phyloP scores from a whole-genome alignment of 2,797 vertebrate species.

The Notoglanidium macrostoma region DNA sequence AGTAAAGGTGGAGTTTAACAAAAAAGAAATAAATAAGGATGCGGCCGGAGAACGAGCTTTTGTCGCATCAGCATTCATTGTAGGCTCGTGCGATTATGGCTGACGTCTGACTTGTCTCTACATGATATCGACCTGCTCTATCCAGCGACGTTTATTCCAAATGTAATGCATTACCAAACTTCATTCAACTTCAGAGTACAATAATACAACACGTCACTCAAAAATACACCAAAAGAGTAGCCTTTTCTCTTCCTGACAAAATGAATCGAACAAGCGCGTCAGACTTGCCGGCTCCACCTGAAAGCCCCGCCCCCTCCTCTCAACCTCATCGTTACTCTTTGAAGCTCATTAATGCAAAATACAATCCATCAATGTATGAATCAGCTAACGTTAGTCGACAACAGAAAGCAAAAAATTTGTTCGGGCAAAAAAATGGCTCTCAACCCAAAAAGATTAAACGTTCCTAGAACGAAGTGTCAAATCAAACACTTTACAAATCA shows the following conservation, averaged over 20 bases:
- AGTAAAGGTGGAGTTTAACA: background rate
- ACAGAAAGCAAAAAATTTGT: background rate
- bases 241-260: background rate
- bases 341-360: background rate
- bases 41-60: background rate
- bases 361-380: background rate
- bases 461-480: too few species aligned
- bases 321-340: background rate
- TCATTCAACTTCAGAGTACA: background rate
- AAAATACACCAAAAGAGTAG: background rate
- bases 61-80: too few species aligned
- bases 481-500: too few species aligned
- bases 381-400: background rate
- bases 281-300: background rate
- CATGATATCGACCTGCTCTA: background rate
- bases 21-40: background rate
- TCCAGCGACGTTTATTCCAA: background rate
- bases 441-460: too few species aligned
- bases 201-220: background rate
- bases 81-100: background rate
- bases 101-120: background rate
- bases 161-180: background rate
- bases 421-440: background rate
- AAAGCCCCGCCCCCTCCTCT: background rate
- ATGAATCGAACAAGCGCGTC: background rate